Base-by-base conservation (phyloP, 2,113 vertebrate species). In the Nerophis ophidion region DNA sequence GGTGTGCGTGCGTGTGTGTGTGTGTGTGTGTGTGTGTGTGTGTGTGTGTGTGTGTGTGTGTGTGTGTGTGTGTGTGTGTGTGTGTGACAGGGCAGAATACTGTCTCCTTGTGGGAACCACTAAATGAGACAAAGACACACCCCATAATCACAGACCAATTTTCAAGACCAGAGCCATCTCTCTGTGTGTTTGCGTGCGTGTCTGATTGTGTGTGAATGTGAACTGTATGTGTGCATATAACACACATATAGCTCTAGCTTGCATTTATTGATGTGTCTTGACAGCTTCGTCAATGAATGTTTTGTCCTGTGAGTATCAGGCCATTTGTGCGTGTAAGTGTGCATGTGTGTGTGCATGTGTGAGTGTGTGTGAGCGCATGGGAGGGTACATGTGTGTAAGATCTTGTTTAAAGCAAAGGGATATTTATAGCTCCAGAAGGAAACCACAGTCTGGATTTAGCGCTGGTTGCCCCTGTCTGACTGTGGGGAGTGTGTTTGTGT, bases 61-160 rank as follows among this genome's bases (percentile, higher is more conserved):
- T 53, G 52, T 58, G 60, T 56, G 63, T 57, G 75, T 66, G 48
- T 63, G 60, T 65, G 65, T 75, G 71, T 67, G 63, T 79, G 71
- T 48, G 82, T 81, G 76, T 84, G 80, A 86, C 81, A 36, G 79
- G 81, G 81, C 77, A 83, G 86, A 85, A 85, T 82, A 86, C 80
- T 84, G 82, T 87, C 85, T 87, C 83, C 80, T 80, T 75, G 75
- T 82, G 79, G 26, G 85, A 82, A 86, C 84, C 83, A 83, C 84
- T 84, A 84, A 87, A 84, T 88, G 84, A 89, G 84, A 88, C 85
- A 90, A 88, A 87, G 83, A 84, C 86, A 87, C 87, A 88, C 86
- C 84, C 86, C 82, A 77, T 89, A 88, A 88, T 87, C 83, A 86
- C 81, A 86, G 76, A 86, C 73, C 81, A 61, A 84, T 87, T 84